These are phyloP conservation scores for Temnothorax rugatulus DNA, from an alignment of 2,888 invertebrate species.

Conservation along the genomic window DNA sequence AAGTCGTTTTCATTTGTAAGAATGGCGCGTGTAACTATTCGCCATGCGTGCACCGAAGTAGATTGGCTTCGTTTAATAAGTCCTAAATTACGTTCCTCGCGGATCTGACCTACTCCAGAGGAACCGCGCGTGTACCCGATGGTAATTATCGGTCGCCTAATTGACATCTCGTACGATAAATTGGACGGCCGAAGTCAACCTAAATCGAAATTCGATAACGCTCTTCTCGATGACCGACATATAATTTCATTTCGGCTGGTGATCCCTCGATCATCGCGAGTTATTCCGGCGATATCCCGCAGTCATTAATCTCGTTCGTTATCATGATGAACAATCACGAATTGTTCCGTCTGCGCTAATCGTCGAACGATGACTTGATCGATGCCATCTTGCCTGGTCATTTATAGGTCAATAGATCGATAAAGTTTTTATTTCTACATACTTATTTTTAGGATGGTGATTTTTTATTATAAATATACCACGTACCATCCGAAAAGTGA, in stretches of 20 bases:
- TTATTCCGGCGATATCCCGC: slow-evolving; percentile 14
- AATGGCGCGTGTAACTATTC: slow-evolving; percentile 7
- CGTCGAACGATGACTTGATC: slow-evolving; percentile 7
- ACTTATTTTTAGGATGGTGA: background rate
- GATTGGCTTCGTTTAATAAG: slow-evolving; percentile 54
- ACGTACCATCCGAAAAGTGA: background rate
- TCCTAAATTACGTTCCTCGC: slow-evolving; percentile 47
- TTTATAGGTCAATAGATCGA: background rate
- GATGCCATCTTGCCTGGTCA: background rate
- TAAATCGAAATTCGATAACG: slow-evolving; percentile 57
- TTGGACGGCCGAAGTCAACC: slow-evolving; percentile 47
- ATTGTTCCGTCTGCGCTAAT: slow-evolving; percentile 5
- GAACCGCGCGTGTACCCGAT: slow-evolving; percentile 9
- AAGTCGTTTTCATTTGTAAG: background rate
- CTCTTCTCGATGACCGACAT: slow-evolving; percentile 31
- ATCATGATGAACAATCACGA: slow-evolving; percentile 25
- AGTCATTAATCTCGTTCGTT: slow-evolving; percentile 45
- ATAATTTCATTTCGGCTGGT: slow-evolving; percentile 26
- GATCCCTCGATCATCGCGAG: slow-evolving; percentile 46
- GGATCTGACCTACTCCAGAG: slow-evolving; percentile 5
- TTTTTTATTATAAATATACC: background rate
- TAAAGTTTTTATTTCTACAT: background rate
- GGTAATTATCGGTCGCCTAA: slow-evolving; percentile 61
- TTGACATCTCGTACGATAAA: slow-evolving; percentile 59
- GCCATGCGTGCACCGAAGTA: background rate